Base-by-base conservation (phyloP, 2,113 vertebrate species). In the Erythrocercus mccallii region DNA sequence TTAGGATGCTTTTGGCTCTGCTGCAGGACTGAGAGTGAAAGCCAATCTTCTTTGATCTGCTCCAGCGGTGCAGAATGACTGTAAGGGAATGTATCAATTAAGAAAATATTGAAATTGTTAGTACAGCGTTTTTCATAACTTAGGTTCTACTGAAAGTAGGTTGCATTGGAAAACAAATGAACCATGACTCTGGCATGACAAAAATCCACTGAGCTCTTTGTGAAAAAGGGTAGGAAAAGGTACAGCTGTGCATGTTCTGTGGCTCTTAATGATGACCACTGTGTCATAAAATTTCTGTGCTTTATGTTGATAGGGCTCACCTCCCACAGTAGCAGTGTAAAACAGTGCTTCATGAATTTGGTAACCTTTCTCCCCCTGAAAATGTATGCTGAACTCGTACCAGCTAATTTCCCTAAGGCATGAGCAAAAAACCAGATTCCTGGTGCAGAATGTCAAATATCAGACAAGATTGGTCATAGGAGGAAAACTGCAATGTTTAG, bases 41-140 rank as follows among this genome's bases (percentile, higher is more conserved):
- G 53, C 47, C 71, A 94, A 33, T 97, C 88, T 95, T 97, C 90
- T 93, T 74, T 94, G 83, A 96, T 95, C 95, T 96, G 95, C 86
- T 97, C 33, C 57, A 91, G 45, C 42, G 74, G 74, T 88, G 61
- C 88, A 92, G 92, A 94, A 53, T 92, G 86, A 95, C 89, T 94
- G 70, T 47, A 61, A 92, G 91, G 88, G 88, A 96, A 97, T 95
- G 54, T 89, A 94, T 87, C 92, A 95, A 86, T 94, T 96, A 94
- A 95, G 83, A 92, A 95, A 96, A 96, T 94, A 95, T 18, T 56
- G 94, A 95, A 95, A 93, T 88, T 81, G 68, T 85, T 84, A 74
- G 82, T 81, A 81, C 37, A 74, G 85, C 56, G 45, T 86, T 94
- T 92, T 92, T 83, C 54, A 17, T 86, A 83, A 48, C 90, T 95